These are phyloP conservation scores for Lepidonotus clava DNA, from an alignment of 2,888 invertebrate genomes.

Conservation along the genomic window DNA sequence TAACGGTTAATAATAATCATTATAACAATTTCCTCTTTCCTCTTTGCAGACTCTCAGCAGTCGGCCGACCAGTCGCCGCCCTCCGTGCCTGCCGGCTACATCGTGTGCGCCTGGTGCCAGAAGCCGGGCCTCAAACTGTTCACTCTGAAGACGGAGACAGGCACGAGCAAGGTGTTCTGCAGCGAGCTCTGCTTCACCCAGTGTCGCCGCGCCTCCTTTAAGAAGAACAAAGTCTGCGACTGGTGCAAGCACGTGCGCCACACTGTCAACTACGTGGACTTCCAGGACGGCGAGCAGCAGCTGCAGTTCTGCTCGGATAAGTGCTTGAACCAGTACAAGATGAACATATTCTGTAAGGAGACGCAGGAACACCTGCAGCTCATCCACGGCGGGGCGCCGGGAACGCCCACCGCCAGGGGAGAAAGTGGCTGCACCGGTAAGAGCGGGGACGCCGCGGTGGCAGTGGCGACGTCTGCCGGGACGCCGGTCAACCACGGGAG, in stretches of 20 bases:
- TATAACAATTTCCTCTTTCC: not conserved
- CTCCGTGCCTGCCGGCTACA: slow-evolving; percentile 26
- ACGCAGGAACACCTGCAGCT: slow-evolving; percentile 92
- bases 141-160: slow-evolving; percentile 73
- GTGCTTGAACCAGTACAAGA: slow-evolving; percentile 97
- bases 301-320: slow-evolving; percentile 94
- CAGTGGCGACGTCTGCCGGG: not conserved
- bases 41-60: not conserved
- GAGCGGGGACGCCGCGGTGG: slow-evolving; percentile 44
- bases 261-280: slow-evolving; percentile 94
- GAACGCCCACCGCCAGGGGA: slow-evolving; percentile 54
- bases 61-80: not conserved
- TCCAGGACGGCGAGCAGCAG: slow-evolving; percentile 93
- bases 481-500: not conserved
- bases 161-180: slow-evolving; percentile 85
- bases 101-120: slow-evolving; percentile 79
- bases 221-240: slow-evolving; percentile 93
- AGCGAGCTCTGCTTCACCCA: slow-evolving; percentile 91
- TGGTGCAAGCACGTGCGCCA: slow-evolving; percentile 95
- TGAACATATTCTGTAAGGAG: slow-evolving; percentile 97
- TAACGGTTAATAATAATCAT: too few species aligned
- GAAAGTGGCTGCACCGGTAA: slow-evolving; percentile 21
- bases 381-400: too few species aligned
- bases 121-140: slow-evolving; percentile 78
- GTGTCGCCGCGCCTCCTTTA: slow-evolving; percentile 92